Percentiles rank a stretch among this genome's conserved stretches.
These are phyloP conservation scores for Cyaniris semiargus DNA, from an alignment of 2,888 invertebrate genomes.

Conservation along the genomic window DNA sequence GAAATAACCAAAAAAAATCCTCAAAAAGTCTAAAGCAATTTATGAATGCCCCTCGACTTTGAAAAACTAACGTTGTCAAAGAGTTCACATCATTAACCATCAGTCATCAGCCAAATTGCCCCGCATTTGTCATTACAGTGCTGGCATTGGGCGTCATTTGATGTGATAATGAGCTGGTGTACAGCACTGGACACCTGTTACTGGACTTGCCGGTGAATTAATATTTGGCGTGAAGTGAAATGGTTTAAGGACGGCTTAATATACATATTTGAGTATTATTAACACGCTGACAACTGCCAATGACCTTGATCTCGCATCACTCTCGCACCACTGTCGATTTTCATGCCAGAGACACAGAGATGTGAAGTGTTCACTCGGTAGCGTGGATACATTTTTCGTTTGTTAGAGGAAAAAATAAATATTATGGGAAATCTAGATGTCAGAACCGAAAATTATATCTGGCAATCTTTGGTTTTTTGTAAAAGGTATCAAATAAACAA, in stretches of 20 bases:
- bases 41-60: neutral
- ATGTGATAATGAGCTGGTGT: constrained; percentile 23
- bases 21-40: neutral
- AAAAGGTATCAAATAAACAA: no score
- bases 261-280: neutral
- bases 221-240: neutral
- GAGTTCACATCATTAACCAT: constrained; percentile 13
- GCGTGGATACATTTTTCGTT: no score
- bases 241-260: neutral
- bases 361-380: no score
- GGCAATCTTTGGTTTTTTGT: no score
- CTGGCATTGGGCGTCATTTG: constrained; percentile 26
- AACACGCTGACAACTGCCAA: no score
- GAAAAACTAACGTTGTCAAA: neutral
- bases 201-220: neutral
- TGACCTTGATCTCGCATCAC: no score
- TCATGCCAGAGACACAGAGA: no score
- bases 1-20: neutral
- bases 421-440: no score
- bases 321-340: no score
- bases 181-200: constrained; percentile 14
- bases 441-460: no score
- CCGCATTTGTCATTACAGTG: constrained; percentile 25
- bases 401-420: no score
- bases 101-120: constrained; percentile 20